Base-by-base conservation (phyloP, 1,140 invertebrate species). In the Euwallacea fornicatus region DNA sequence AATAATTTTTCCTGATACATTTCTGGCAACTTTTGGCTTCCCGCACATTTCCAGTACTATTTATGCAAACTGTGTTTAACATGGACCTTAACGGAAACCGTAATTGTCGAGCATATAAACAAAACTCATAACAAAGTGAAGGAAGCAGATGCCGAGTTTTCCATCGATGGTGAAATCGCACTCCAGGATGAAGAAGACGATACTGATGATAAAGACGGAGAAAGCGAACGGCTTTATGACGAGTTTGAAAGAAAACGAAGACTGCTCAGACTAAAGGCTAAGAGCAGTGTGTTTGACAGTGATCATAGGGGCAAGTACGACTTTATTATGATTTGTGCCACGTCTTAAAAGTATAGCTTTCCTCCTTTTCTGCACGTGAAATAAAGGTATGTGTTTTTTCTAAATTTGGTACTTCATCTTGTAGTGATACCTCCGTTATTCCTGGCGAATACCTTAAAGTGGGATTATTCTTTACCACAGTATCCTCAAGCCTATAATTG, bases 61-160 rank as follows among this genome's bases (percentile, higher is more conserved):
- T 43, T 66, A 7, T 74, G 73, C 60, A 72, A 60, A 55, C 41
- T 61, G 46, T 74, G 73, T 53, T 21, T 72, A 11, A 33, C 42
- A n/a, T 74, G 68, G 13, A 66, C 21, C 16, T 43, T 42, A 16
- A 53, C 42, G 6, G 46, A 72, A 65, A 53, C 55, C 16, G 71
- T 72, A 10, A 74, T 76, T 15, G 65, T 61, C 33, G 64, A 72
- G 55, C 74, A 77, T 54, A 54, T 76, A 42, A 69, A 73, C 66
- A 46, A 55, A 43, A 16, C 0, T 13, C 76, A 76, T 54, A 60
- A 67, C 15, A 67, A 67, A 13, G 54, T 44, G 11, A 42, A 72
- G 11, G 62, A 68, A n/a, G 63, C 62, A 10, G 68, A 73, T 65
- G 67, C 42, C 44, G 55, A 63, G 44, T 47, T 55, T 42, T 33